Evolutionary conservation across 2,113 vertebrate species (phyloP), one percentile per base, ranked within the genome.

Genomic region (Gymnocephalus cernua): DNA sequence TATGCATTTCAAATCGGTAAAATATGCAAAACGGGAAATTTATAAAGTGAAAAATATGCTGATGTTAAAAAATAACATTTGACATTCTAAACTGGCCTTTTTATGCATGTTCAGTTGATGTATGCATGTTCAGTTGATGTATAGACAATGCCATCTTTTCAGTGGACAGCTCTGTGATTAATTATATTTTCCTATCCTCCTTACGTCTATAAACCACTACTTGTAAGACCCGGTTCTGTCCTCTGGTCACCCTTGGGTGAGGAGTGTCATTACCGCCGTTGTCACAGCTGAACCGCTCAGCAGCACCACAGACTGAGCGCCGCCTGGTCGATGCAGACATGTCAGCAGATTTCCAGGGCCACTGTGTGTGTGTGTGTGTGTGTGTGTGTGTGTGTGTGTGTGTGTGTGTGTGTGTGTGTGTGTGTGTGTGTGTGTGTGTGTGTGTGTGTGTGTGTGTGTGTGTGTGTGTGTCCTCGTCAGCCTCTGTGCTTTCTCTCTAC

Each of bases 261-360:
- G 65, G 79, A 71, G 82, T 76, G 84, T 69, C 89, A 85, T 80
- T 79, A 62, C 67, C 62, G 19, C 79, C 56, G 65, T 69, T 89
- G 84, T 84, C 85, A 74, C 86, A 82, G 86, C 79, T 79, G 78
- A 89, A 72, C 59, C 29, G 15, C 85, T 81, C 79, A 2, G 82
- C 78, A 77, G 83, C 79, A 68, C 75, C 80, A 84, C 88, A 89
- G 87, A 87, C 87, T 84, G 86, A 86, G 81, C 15, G 79, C 83
- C 85, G 88, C 89, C 91, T 75, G 78, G 70, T 84, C 57, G 18
- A 78, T 82, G 85, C 83, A 71, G 79, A 87, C 82, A 78, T 90
- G 92, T 94, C 93, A 93, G 93, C 93, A 91, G 67, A 89, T 93
- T 93, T 92, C 86, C 89, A 79, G 44, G 61, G 80, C 79, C 74